These are phyloP conservation scores for Cololabis saira DNA, from an alignment of 2,113 vertebrate genomes.

Conservation along the genomic window DNA sequence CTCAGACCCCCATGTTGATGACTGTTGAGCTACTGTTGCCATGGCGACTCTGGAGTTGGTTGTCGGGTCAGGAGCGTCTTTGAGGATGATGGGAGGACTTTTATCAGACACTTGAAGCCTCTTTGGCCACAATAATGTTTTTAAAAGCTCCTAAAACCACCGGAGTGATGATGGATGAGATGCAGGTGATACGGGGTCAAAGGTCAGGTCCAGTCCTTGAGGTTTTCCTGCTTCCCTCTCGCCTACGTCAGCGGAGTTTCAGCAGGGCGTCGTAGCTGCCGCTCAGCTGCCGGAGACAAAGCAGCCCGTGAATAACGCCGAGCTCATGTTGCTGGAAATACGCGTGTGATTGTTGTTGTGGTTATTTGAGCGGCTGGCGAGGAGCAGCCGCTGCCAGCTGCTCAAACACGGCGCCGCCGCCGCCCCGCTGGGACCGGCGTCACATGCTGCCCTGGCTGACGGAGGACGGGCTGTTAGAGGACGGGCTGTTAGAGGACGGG, in stretches of 20 bases:
- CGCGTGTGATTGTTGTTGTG: not conserved
- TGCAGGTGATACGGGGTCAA: not conserved
- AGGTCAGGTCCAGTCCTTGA: not conserved
- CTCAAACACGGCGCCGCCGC: conserved; percentile 1
- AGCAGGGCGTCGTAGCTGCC: conserved; percentile 5
- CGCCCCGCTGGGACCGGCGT: too few relatives aligned
- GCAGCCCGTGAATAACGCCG: not conserved
- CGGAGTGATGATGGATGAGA: not conserved
- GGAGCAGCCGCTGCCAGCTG: conserved; percentile 10
- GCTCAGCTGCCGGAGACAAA: conserved; percentile 8
- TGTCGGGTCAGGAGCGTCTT: not conserved
- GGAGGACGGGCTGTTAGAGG: too few relatives aligned
- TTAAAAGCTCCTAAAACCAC: not conserved
- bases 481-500: too few relatives aligned
- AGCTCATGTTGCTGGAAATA: conserved; percentile 5
- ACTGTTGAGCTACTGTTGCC: conserved; percentile 42
- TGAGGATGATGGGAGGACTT: conserved; percentile 46
- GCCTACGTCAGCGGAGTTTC: conserved; percentile 13
- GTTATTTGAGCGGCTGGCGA: conserved; percentile 8
- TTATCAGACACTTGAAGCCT: not conserved
- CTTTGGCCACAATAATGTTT: not conserved
- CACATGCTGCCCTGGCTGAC: too few relatives aligned
- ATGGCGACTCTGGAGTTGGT: conserved; percentile 65
- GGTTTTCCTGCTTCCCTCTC: conserved; percentile 16
- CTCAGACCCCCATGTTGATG: conserved; percentile 27